Evolutionary conservation across 2,888 invertebrate species (phyloP).

Genomic region (Notodonta ziczac): DNA sequence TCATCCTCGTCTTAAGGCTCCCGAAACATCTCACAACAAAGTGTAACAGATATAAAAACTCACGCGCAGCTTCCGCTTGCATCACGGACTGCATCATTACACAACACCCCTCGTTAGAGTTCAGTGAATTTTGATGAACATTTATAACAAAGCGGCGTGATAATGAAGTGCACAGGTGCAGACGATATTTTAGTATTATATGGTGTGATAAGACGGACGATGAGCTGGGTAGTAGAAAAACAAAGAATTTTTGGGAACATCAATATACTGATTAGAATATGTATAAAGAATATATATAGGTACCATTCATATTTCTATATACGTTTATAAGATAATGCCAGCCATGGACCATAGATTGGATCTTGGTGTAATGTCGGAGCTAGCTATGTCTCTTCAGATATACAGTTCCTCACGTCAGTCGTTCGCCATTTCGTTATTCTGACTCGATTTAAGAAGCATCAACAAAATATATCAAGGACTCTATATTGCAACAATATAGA

Average conservation of each 20-base stretch:
- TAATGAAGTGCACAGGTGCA: slow-evolving; percentile 9
- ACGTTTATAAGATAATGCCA: no score
- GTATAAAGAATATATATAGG: no score
- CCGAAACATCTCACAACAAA: neutral
- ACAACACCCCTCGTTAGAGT: slow-evolving; percentile 22
- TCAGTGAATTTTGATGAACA: slow-evolving; percentile 16
- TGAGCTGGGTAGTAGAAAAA: neutral
- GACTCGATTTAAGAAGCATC: neutral
- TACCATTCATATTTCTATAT: no score
- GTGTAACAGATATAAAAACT: neutral
- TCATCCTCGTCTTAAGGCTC: neutral
- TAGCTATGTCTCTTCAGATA: no score
- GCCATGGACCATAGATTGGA: no score
- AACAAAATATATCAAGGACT: neutral
- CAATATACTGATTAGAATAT: neutral
- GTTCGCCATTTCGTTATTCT: neutral
- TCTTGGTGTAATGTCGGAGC: no score
- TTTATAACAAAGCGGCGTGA: slow-evolving; percentile 22
- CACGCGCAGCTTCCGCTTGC: slow-evolving; percentile 14
- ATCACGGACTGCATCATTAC: slow-evolving; percentile 14
- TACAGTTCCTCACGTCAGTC: no score
- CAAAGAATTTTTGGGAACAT: neutral
- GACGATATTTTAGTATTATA: neutral
- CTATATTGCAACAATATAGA: neutral
- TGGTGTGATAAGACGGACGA: neutral